Evolutionary conservation across 2,888 invertebrate species (phyloP), one percentile per base, ranked within the genome.

Genomic region (Leucophenga montana): DNA sequence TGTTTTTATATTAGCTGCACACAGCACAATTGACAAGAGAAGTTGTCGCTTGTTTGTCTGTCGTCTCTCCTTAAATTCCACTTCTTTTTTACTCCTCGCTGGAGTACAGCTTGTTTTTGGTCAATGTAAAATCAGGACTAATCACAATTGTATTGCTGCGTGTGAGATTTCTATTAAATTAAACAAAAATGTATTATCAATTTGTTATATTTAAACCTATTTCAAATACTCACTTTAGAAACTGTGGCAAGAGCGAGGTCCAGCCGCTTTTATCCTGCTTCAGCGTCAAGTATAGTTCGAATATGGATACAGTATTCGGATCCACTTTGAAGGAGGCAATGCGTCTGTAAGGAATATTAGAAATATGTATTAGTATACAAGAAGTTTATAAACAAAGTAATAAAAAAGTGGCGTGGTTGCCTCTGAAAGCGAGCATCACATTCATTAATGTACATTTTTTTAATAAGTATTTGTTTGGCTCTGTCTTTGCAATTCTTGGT

Each of bases 61-160:
- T 57, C 14, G 31, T 57, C 68, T 67, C 70, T 46, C 61, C 66
- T 48, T 31, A 1, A 20, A n/a, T 57, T 57, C 31, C 20, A 2
- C 1, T 22, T 11, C 13, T 27, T 61, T n/a, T 39, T 82, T 86
- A 88, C 82, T 89, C 87, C 74, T 64, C 62, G 11, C 87, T 92
- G 86, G 92, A 92, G 91, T 96, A 97, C 83, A 97, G 91, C 90
- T 97, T 97, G 89, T 95, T 95, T 91, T 97, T 97, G 89, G 94
- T 95, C 90, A 97, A 91, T 86, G 93, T 93, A 91, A 95, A 97
- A 87, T 94, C 94, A 83, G 94, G 94, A 90, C 95, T 95, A 89
- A 97, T 94, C 90, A 96, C 93, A 86, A 97, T 94, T 80, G 95
- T 95, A 88, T 94, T 94, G 89, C 95, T 93, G 89, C 94, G 92